These are phyloP conservation scores for Podarcis cretensis DNA, from an alignment of 2,113 vertebrate genomes.

Conservation along the genomic window DNA sequence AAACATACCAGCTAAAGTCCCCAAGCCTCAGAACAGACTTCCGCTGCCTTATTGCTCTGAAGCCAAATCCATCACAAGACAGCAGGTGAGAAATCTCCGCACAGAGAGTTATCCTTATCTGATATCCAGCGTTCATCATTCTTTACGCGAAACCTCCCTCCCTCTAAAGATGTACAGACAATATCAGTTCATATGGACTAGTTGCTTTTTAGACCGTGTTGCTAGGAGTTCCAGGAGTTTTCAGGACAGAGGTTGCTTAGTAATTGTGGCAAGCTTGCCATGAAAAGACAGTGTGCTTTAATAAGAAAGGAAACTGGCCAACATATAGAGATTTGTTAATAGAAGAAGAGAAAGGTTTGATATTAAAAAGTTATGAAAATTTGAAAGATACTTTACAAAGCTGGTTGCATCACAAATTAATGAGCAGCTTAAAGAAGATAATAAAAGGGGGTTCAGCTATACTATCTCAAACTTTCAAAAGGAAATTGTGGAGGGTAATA, in stretches of 20 bases:
- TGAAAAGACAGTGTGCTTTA: neutral
- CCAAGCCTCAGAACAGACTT: conserved; percentile 64
- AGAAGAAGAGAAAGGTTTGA: no score
- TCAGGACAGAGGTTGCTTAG: neutral
- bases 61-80: conserved; percentile 54
- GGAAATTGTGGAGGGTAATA: no score
- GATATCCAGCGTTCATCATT: conserved; percentile 10
- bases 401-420: no score
- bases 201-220: neutral
- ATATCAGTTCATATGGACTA: conserved; percentile 6
- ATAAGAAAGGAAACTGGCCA: no score
- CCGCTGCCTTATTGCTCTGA: conserved; percentile 27
- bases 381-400: no score
- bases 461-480: no score
- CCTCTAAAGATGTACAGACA: neutral
- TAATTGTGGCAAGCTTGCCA: neutral
- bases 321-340: no score
- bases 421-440: no score
- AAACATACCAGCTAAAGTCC: conserved; percentile 59
- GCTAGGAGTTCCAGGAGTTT: neutral
- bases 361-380: no score
- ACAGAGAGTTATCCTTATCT: conserved; percentile 37
- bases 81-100: conserved; percentile 44
- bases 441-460: no score
- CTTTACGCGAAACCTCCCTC: conserved; percentile 17